Evolutionary conservation across 2,888 invertebrate species (phyloP).

Genomic region (Hanleya hanleyi): DNA sequence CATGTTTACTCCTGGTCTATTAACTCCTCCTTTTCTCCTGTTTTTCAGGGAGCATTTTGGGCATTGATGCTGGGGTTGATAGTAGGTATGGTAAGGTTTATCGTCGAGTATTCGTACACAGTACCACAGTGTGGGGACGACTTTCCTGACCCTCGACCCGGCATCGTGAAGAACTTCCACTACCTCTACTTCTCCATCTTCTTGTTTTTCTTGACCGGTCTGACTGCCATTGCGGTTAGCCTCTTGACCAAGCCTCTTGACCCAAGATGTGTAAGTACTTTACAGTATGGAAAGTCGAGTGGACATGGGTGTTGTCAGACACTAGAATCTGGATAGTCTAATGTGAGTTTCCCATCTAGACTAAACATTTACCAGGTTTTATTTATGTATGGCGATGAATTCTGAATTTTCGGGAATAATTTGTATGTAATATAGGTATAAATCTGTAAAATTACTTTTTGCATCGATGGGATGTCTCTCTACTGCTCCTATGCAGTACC

Average conservation of each 20-base stretch:
- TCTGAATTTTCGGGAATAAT: too few species aligned
- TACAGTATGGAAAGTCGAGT: too few species aligned
- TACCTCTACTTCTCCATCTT: conserved; percentile 76
- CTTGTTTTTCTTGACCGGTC: conserved; percentile 73
- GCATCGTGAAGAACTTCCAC: conserved; percentile 65
- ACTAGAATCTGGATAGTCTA: not conserved
- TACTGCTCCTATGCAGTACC: too few species aligned
- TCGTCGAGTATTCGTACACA: conserved; percentile 74
- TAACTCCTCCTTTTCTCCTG: too few species aligned
- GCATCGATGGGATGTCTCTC: too few species aligned
- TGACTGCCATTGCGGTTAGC: conserved; percentile 72
- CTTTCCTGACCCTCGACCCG: conserved; percentile 52
- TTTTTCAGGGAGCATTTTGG: conserved; percentile 77
- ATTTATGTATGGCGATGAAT: too few species aligned
- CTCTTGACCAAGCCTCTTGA: conserved; percentile 74
- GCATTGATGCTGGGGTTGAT: conserved; percentile 75
- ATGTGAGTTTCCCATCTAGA: not conserved
- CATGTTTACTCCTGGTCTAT: too few species aligned
- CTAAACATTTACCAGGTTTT: not conserved
- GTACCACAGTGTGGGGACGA: conserved; percentile 72
- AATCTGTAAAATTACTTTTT: too few species aligned
- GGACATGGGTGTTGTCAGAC: not conserved
- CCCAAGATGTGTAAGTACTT: conserved; percentile 69
- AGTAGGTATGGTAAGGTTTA: conserved; percentile 74
- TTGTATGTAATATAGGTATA: too few species aligned